Base-by-base conservation (phyloP, 1,140 invertebrate genomes). In the Pogonomyrmex barbatus region DNA sequence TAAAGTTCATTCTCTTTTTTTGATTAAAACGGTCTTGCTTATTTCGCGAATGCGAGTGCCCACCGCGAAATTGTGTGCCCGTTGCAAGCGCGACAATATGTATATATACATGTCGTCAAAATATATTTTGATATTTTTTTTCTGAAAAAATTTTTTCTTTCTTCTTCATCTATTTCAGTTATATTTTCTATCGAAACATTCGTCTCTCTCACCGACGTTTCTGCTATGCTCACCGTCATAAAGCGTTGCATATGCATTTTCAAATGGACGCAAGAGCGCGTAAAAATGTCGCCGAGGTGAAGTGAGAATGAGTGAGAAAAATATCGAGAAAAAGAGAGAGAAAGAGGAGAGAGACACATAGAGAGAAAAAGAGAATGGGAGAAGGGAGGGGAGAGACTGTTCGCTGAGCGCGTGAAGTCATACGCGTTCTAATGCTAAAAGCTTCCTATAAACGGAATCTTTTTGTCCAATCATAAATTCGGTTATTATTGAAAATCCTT, bases 401-500 rank as follows among this genome's bases (percentile, higher is more conserved):
- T 65, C 10, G 14, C 24, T 12, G 24, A 24, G 24, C 24, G 24
- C 5, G 39, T n/a, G 56, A 67, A 86, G 65, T 42, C 62, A 56
- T 52, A 62, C 54, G 60, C n/a, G 56, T 50, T 87, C 63, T 70
- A 83, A 83, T 62, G 86, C 60, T 87, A 85, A 78, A 87, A 87
- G 86, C 86, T 85, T 9, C 30, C 33, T 84, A 85, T 77, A 87
- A 87, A 85, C 86, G 71, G n/a, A 2, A 56, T 85, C 70, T 84
- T 85, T 71, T 63, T 71, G 52, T 58, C 10, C 8, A 14, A 4
- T 8, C 52, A 85, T 87, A 87, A 87, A 87, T 87, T 87, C 47
- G 17, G 71, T 58, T 87, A 87, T 87, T 87, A 87, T 87, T 77
- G 71, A 85, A 85, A 68, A 87, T 85, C 45, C 81, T 65, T 77